Conservation (phyloP, 2,797 vertebrate species). For the Nothura maculosa region DNA sequence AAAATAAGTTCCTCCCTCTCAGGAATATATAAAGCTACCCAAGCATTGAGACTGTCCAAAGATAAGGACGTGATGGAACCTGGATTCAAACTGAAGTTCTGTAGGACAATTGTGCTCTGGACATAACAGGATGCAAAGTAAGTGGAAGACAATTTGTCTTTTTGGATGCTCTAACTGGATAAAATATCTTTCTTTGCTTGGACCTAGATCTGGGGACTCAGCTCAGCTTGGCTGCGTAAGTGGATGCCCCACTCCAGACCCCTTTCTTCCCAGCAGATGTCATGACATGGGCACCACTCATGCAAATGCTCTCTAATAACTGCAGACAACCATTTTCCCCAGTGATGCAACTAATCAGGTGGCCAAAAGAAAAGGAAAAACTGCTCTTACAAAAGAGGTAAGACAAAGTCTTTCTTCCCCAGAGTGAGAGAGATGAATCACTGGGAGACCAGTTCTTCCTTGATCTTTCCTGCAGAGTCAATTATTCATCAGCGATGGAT, state of each 20-base stretch:
- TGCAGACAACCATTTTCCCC: neutral
- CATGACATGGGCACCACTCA: rapidly evolving
- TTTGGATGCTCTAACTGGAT: neutral
- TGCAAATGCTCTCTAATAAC: neutral
- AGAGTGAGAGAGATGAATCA: neutral
- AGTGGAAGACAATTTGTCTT: neutral
- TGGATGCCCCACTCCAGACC: rapidly evolving
- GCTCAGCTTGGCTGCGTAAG: neutral
- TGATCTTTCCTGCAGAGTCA: neutral
- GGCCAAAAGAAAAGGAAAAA: neutral
- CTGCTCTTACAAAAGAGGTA: neutral
- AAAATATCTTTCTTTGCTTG: neutral
- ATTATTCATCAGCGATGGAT: neutral
- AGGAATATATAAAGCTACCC: neutral
- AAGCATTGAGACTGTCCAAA: neutral
- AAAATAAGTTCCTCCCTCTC: neutral
- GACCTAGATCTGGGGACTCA: neutral
- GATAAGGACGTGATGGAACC: neutral
- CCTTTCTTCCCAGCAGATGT: neutral
- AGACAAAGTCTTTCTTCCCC: neutral
- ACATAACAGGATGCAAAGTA: neutral
- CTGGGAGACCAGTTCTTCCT: neutral
- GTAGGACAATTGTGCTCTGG: neutral
- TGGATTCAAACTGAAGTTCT: neutral
- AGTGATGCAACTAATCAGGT: rapidly evolving